Evolutionary conservation across 92 coral and sea anemone species (phyloP).

Genomic region (Zoanthus sociatus): DNA sequence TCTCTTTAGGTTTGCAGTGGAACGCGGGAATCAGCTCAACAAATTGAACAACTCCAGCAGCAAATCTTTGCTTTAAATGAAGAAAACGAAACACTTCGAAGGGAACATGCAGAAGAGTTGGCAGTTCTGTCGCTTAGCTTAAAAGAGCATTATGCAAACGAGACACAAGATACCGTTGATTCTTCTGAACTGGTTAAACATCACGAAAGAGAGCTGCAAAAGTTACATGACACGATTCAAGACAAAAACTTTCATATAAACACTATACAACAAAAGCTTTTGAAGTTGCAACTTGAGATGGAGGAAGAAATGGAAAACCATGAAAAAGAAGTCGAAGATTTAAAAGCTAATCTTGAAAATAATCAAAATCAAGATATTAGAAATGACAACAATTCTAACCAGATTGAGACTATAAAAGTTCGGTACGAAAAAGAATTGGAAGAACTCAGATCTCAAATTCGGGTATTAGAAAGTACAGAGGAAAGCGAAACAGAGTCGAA

Average conservation of each 20-base stretch:
- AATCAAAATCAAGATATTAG: slow-evolving; percentile 60
- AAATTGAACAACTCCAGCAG: slow-evolving; percentile 57
- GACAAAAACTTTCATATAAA: slow-evolving; percentile 88
- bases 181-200: slow-evolving; percentile 56
- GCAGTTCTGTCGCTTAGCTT: slow-evolving; percentile 80
- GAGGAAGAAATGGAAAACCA: slow-evolving; percentile 86
- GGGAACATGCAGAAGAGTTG: slow-evolving; percentile 85
- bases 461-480: slow-evolving; percentile 55
- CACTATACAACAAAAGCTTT: slow-evolving; percentile 78
- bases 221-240: slow-evolving; percentile 69
- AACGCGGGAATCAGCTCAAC: slow-evolving; percentile 64
- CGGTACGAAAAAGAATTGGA: slow-evolving; percentile 79
- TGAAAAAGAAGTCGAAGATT: slow-evolving; percentile 78
- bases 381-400: slow-evolving; percentile 61
- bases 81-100: slow-evolving; percentile 69
- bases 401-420: slow-evolving; percentile 60
- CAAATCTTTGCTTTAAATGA: slow-evolving; percentile 66
- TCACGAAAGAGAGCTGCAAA: slow-evolving; percentile 78
- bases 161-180: slow-evolving; percentile 50
- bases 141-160: slow-evolving; percentile 74
- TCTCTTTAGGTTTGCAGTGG: slow-evolving; percentile 66
- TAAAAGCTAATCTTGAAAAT: slow-evolving; percentile 67
- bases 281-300: slow-evolving; percentile 83
- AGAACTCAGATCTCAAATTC: slow-evolving; percentile 68
- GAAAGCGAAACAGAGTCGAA: slow-evolving; percentile 54